A percentile compares a stretch with the other conserved stretches of the same genome.
Evolutionary conservation across 2,113 vertebrate genomes (phyloP).

Genomic region (Istiophorus platypterus): DNA sequence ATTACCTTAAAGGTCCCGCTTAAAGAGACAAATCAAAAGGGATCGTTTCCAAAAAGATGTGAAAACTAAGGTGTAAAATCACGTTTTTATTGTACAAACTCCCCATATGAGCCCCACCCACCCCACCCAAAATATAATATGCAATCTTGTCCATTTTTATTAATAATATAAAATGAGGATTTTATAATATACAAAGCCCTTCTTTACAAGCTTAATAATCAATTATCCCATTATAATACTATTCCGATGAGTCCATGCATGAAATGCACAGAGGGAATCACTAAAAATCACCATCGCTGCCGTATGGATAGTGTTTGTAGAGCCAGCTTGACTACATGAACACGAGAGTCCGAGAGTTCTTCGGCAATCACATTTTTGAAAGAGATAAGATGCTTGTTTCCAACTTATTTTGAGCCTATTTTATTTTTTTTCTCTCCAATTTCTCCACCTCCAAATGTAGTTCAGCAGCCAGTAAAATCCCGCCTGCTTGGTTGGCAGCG

Average conservation of each 20-base stretch:
- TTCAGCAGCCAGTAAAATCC: not conserved
- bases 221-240: conserved; percentile 40
- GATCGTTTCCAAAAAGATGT: not conserved
- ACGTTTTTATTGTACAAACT: conserved; percentile 87
- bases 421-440: conserved; percentile 9
- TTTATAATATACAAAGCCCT: conserved; percentile 89
- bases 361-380: conserved; percentile 39
- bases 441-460: not conserved
- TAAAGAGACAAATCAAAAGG: conserved; percentile 34
- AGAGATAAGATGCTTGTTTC: conserved; percentile 14
- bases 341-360: not conserved
- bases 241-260: conserved; percentile 30
- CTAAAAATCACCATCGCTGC: conserved; percentile 25
- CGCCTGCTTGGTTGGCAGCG: not conserved
- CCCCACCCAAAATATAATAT: conserved; percentile 52
- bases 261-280: conserved; percentile 41
- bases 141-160: conserved; percentile 29
- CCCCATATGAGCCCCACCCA: conserved; percentile 73
- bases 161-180: conserved; percentile 80
- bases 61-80: conserved; percentile 27
- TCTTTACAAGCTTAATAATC: conserved; percentile 68
- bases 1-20: not conserved
- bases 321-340: conserved; percentile 19
- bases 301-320: conserved; percentile 39
- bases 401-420: not conserved